phyloP scores from a whole-genome alignment of 2,797 vertebrate genomes.

The Danio aesculapii region DNA sequence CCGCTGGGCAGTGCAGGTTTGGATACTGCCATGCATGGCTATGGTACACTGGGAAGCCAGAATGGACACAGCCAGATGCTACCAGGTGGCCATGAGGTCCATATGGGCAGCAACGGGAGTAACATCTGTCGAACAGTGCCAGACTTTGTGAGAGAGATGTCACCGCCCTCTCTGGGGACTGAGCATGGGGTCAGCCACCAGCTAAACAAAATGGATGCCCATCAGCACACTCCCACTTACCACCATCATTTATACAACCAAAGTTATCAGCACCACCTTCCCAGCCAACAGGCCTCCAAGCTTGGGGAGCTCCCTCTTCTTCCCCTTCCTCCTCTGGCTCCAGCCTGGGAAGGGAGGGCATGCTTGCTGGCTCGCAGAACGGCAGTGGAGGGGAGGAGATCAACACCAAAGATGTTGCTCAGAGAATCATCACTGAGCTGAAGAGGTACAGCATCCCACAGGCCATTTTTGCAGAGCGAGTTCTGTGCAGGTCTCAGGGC shows the following conservation, averaged over 20 bases:
- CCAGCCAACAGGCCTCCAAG: conserved; percentile 78
- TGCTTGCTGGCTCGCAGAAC: conserved; percentile 71
- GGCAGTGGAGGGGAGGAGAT: conserved; percentile 80
- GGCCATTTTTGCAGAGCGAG: conserved; percentile 87
- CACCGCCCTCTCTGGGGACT: conserved; percentile 75
- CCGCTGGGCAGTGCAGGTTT: conserved; percentile 76
- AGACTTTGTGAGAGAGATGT: conserved; percentile 85
- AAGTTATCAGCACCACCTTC: conserved; percentile 81
- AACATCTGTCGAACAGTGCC: conserved; percentile 82
- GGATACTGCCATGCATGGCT: conserved; percentile 81
- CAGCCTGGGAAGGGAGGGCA: conserved; percentile 74
- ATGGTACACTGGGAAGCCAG: conserved; percentile 78
- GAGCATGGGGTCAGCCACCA: conserved; percentile 77
- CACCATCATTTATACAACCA: conserved; percentile 81
- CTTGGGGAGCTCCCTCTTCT: conserved; percentile 76
- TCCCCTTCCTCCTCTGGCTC: conserved; percentile 72
- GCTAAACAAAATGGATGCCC: conserved; percentile 82
- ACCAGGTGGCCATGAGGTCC: conserved; percentile 80
- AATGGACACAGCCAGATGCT: conserved; percentile 79
- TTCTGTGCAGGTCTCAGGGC: conserved; percentile 87
- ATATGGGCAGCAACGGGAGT: conserved; percentile 69
- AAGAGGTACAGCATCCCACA: conserved; percentile 90
- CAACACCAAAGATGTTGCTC: conserved; percentile 88
- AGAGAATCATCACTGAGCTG: conserved; percentile 87
- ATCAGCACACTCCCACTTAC: conserved; percentile 76